Evolutionary conservation across 2,113 vertebrate genomes (phyloP).

Genomic region (Notiomystis cincta): DNA sequence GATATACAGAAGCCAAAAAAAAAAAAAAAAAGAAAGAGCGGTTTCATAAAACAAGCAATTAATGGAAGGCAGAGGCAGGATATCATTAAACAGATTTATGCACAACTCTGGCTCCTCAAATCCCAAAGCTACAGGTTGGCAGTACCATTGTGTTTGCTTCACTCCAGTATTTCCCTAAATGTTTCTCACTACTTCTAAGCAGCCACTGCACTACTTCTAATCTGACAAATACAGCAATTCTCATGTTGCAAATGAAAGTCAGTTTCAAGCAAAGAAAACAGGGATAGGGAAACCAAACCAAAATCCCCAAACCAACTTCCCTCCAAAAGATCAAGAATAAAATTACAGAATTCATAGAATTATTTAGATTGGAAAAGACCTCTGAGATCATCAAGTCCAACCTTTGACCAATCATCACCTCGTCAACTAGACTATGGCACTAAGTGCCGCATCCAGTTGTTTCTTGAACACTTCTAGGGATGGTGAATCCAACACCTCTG

Average conservation of each 20-base stretch:
- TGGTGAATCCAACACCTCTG: neutral
- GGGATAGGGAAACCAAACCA: neutral
- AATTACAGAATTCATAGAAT: neutral
- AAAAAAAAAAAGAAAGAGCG: neutral
- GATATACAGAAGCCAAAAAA: neutral
- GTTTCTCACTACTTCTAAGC: neutral
- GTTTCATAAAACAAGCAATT: neutral
- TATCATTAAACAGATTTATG: neutral
- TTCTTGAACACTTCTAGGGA: neutral
- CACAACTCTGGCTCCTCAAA: neutral
- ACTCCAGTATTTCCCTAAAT: neutral
- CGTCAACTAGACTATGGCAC: neutral
- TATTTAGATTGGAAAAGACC: neutral
- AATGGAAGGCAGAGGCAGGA: neutral
- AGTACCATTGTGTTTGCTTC: neutral
- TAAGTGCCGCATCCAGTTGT: neutral
- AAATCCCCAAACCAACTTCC: neutral
- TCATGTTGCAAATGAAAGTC: neutral
- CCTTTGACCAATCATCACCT: neutral
- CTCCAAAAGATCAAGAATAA: neutral
- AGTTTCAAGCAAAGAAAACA: neutral
- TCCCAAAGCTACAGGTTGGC: constrained; percentile 7
- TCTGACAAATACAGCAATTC: neutral
- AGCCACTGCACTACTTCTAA: neutral
- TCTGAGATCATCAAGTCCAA: neutral